Evolutionary conservation across 1,140 invertebrate species (phyloP).

Genomic region (Drosophila erecta): DNA sequence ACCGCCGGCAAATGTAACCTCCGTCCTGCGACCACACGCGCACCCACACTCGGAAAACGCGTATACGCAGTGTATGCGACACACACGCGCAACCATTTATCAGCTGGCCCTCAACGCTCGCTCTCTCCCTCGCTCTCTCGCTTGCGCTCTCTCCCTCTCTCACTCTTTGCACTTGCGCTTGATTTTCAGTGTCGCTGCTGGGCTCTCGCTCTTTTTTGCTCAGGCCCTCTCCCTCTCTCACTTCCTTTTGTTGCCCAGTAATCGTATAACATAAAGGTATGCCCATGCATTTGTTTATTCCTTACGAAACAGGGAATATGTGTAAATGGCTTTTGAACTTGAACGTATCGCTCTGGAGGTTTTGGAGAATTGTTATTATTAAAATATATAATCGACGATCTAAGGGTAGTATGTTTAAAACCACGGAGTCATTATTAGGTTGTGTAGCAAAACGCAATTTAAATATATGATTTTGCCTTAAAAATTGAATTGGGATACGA

Average conservation of each 20-base stretch:
- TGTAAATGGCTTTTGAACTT: not conserved
- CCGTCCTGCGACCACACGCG: conserved; percentile 57
- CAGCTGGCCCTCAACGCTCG: conserved; percentile 68
- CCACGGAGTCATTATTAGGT: not conserved
- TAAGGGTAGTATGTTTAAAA: too few species aligned
- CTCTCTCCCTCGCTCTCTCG: conserved; percentile 17
- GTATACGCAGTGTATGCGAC: conserved; percentile 29
- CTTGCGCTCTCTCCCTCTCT: conserved; percentile 20
- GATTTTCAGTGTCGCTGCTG: conserved; percentile 38
- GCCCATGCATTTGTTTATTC: not conserved
- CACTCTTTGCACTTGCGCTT: conserved; percentile 38
- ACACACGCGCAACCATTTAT: conserved; percentile 60
- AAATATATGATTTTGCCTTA: too few species aligned
- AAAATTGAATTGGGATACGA: too few species aligned
- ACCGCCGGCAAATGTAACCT: conserved; percentile 61
- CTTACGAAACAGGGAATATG: not conserved
- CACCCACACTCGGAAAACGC: conserved; percentile 21
- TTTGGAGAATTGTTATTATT: too few species aligned
- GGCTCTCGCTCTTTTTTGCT: conserved; percentile 39
- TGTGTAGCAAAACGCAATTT: not conserved
- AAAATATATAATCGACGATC: too few species aligned
- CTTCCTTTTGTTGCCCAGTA: conserved; percentile 55
- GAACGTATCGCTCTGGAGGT: too few species aligned
- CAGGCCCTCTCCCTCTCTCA: conserved; percentile 41
- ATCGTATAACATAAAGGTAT: not conserved